Percentiles rank a stretch among this genome's conserved stretches.
These are phyloP conservation scores for Sebastes taczanowskii DNA, from an alignment of 2,797 vertebrate species.

Conservation along the genomic window DNA sequence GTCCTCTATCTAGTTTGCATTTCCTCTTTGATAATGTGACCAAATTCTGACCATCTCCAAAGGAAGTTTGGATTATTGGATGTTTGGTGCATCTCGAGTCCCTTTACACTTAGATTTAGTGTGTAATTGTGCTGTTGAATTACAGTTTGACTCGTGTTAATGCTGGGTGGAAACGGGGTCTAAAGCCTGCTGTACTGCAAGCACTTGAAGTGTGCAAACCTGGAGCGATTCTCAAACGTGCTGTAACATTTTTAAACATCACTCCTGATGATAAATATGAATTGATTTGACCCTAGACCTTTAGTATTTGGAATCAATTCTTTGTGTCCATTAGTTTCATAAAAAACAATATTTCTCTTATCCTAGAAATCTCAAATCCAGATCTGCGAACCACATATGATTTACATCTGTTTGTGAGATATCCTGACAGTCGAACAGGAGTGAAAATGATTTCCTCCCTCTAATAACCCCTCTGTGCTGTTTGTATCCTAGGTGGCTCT, in stretches of 20 bases:
- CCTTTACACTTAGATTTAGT: background rate
- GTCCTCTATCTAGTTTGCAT: background rate
- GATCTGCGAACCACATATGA: background rate
- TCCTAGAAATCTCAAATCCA: background rate
- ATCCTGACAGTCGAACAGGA: background rate
- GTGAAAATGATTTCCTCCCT: background rate
- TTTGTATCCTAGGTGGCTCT: conserved; percentile 80
- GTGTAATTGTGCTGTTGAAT: background rate
- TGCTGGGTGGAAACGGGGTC: background rate
- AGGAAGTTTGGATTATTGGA: background rate
- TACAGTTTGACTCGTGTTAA: background rate
- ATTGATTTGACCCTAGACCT: background rate
- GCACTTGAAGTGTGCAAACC: background rate
- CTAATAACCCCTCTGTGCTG: background rate
- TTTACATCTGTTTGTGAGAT: background rate
- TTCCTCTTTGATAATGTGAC: background rate
- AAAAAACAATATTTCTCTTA: background rate
- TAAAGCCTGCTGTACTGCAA: background rate
- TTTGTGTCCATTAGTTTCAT: background rate
- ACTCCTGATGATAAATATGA: background rate
- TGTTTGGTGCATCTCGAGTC: background rate
- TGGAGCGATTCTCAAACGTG: background rate
- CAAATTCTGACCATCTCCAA: background rate
- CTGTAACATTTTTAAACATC: background rate
- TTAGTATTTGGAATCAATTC: background rate